Conservation (phyloP, 2,113 vertebrate genomes). For the Pheucticus melanocephalus region DNA sequence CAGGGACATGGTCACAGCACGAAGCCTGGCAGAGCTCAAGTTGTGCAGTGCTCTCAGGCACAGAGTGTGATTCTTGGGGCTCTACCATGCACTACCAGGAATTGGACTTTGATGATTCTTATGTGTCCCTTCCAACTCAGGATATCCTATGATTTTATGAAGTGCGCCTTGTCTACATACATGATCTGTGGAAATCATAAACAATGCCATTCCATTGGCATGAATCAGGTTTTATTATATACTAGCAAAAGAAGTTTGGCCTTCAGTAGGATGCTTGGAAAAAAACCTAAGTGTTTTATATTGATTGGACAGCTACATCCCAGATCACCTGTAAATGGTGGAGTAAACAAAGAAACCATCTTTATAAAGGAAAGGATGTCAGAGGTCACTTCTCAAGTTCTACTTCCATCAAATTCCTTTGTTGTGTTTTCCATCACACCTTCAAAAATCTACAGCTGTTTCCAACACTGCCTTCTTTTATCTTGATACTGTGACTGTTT, state of each 20-base stretch:
- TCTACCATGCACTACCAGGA: fast-evolving
- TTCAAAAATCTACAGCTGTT: neutral
- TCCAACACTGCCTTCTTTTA: neutral
- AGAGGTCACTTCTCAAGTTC: neutral
- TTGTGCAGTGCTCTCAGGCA: neutral
- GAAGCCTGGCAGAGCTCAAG: neutral
- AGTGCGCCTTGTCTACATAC: neutral
- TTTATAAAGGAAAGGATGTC: neutral
- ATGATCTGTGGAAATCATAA: neutral
- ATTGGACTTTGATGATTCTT: neutral
- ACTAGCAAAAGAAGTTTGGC: neutral
- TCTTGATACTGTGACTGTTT: neutral
- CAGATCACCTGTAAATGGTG: neutral
- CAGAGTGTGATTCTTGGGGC: neutral
- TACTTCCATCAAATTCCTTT: neutral
- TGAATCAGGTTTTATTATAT: neutral
- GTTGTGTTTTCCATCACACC: neutral
- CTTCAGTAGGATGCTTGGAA: neutral
- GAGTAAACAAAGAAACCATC: neutral
- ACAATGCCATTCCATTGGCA: neutral
- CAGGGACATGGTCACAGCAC: neutral
- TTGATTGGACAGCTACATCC: neutral
- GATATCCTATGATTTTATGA: neutral
- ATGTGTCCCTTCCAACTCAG: neutral
- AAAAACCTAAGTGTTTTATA: neutral